Percentiles rank a stretch among this genome's conserved stretches.
phyloP scores from a whole-genome alignment of 2,113 vertebrate genomes.

The Numenius arquata region DNA sequence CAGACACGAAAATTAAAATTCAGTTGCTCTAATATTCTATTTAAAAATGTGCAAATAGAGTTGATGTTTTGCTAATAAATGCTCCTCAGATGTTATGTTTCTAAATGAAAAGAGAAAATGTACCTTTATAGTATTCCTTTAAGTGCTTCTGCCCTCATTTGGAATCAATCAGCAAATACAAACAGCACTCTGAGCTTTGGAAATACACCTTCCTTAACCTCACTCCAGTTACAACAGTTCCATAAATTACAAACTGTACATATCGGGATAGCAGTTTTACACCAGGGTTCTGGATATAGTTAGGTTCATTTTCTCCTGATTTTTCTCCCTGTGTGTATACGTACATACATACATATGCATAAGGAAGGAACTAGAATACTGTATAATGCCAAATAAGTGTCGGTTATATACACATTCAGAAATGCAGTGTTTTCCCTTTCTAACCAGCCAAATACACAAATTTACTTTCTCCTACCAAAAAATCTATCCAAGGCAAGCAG shows the following conservation, averaged over 20 bases:
- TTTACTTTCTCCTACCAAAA: neutral
- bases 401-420: neutral
- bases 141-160: conserved; percentile 61
- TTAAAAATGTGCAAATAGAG: conserved; percentile 68
- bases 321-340: neutral
- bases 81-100: conserved; percentile 61
- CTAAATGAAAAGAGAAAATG: conserved; percentile 60
- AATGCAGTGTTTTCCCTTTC: neutral
- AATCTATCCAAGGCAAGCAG: neutral
- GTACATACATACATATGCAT: fast-evolving
- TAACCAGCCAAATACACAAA: neutral
- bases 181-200: conserved; percentile 12
- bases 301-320: neutral
- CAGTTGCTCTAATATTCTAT: conserved; percentile 61
- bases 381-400: too few relatives aligned
- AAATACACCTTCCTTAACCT: conserved; percentile 44
- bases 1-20: conserved; percentile 69
- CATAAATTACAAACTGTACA: conserved; percentile 56
- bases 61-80: conserved; percentile 67
- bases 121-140: conserved; percentile 54
- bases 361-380: neutral
- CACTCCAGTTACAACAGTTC: conserved; percentile 23
- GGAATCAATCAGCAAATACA: conserved; percentile 58
- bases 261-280: neutral
- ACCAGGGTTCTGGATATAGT: neutral